A percentile compares a stretch with the other conserved stretches of the same genome.
Conservation (phyloP, 2,113 vertebrate genomes). For the Corythoichthys intestinalis region DNA sequence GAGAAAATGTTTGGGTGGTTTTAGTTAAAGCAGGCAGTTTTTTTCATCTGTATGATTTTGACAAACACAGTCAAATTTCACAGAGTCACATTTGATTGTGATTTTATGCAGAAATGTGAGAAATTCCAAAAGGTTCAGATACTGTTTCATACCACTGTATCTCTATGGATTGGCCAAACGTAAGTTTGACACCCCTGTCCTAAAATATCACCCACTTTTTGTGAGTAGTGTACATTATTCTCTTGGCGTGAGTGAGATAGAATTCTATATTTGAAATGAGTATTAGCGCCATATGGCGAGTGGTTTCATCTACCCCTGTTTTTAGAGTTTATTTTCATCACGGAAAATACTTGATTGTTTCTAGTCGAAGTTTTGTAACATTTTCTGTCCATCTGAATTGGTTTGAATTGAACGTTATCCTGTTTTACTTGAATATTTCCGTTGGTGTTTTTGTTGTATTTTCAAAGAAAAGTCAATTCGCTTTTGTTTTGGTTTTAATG, state of each 20-base stretch:
- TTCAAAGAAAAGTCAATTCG: constrained; percentile 18
- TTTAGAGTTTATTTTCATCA: constrained; percentile 26
- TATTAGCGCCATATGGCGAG: constrained; percentile 40
- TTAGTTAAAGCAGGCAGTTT: too few relatives aligned
- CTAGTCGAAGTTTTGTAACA: constrained; percentile 39
- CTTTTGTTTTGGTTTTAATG: constrained; percentile 20
- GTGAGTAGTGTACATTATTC: constrained; percentile 14
- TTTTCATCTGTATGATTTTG: too few relatives aligned
- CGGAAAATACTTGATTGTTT: constrained; percentile 33
- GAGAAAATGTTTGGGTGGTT: too few relatives aligned
- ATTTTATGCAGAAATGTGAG: too few relatives aligned
- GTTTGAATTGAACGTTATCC: constrained; percentile 63
- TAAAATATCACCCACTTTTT: constrained; percentile 26
- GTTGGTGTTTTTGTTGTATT: constrained; percentile 44
- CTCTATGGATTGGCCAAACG: too few relatives aligned
- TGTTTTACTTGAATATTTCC: constrained; percentile 77
- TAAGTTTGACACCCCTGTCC: constrained; percentile 40
- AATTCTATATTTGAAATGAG: constrained; percentile 61
- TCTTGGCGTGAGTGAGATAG: constrained; percentile 54
- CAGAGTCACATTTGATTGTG: too few relatives aligned
- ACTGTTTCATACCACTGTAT: too few relatives aligned
- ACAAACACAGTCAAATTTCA: too few relatives aligned
- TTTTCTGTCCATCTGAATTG: constrained; percentile 22
- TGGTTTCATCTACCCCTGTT: constrained; percentile 50
- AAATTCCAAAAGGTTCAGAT: too few relatives aligned